Evolutionary conservation across 2,888 invertebrate species (phyloP).

Genomic region (Noctua janthina): DNA sequence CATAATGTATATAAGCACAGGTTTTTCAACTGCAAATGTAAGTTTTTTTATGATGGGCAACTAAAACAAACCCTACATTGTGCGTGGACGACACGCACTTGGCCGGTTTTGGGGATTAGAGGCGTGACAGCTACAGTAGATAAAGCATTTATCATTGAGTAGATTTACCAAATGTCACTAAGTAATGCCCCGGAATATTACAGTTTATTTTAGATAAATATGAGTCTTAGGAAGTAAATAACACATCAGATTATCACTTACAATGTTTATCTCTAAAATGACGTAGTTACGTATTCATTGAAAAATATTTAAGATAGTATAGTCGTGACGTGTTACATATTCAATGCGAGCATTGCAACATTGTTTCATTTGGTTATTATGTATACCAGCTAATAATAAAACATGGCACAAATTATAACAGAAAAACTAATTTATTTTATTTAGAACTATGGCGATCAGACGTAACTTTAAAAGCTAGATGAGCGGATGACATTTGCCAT

Average conservation of each 20-base stretch:
- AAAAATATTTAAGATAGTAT: conserved; percentile 6
- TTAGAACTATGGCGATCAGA: background rate
- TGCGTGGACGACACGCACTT: too few species aligned
- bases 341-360: background rate
- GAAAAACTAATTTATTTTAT: background rate
- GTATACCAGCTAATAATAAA: background rate
- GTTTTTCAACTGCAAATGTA: too few species aligned
- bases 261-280: conserved; percentile 30
- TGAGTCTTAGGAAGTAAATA: conserved; percentile 28
- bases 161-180: conserved; percentile 8
- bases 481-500: background rate
- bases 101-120: background rate
- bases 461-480: background rate
- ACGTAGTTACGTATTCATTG: conserved; percentile 9
- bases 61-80: too few species aligned
- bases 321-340: background rate
- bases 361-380: background rate
- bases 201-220: conserved; percentile 19
- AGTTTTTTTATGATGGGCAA: too few species aligned
- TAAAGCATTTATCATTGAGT: conserved; percentile 26
- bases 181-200: conserved; percentile 27
- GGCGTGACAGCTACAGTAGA: conserved; percentile 20
- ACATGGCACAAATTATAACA: background rate
- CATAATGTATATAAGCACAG: too few species aligned
- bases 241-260: background rate